Base-by-base conservation (phyloP, 2,888 invertebrate genomes). In the Eupeodes latifasciatus region DNA sequence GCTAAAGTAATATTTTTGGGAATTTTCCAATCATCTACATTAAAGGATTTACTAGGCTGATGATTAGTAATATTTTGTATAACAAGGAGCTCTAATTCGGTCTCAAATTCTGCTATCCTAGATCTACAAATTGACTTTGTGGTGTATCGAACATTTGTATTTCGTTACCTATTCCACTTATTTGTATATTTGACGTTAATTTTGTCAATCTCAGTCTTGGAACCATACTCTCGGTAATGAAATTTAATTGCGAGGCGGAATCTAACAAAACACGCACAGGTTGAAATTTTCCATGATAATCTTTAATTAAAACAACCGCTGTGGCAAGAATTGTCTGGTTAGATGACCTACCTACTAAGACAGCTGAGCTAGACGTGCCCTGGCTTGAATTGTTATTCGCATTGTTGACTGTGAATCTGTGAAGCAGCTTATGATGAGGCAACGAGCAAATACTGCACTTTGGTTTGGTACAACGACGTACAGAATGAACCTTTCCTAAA, bases 201-300 rank as follows among this genome's bases (percentile, higher is more conserved):
- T 57, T 27, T 34, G 10, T 4, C 12, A 57, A 12, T 34, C 14
- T 57, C 0, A 57, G 27, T 14, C 27, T 27, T 34, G 34, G 57
- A 2, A 27, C 57, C 12, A 59, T 44, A 27, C 40, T n/a, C n/a
- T 75, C 19, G 11, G 64, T 59, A n/a, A 78, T 78, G 19, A 78
- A 78, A 59, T 74, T 66, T 3, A 79, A 6, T 47, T 77, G 77
- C 1, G 78, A 83, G 5, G 71, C 66, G 19, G 83, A 83, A 57
- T 78, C 77, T 14, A 83, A 59, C 34, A 78, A 27, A 1, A 64
- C 59, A 1, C 83, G 77, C n/a, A 53, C 57, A n/a, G 55, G 71
- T 34, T 53, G 53, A 27, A 51, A 77, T 4, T 2, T 40, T 19
- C 64, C 71, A 55, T 2, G 11, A 7, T 16, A 12, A 47, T 71